phyloP scores from a whole-genome alignment of 2,113 vertebrate genomes.

The Ailurus styani region DNA sequence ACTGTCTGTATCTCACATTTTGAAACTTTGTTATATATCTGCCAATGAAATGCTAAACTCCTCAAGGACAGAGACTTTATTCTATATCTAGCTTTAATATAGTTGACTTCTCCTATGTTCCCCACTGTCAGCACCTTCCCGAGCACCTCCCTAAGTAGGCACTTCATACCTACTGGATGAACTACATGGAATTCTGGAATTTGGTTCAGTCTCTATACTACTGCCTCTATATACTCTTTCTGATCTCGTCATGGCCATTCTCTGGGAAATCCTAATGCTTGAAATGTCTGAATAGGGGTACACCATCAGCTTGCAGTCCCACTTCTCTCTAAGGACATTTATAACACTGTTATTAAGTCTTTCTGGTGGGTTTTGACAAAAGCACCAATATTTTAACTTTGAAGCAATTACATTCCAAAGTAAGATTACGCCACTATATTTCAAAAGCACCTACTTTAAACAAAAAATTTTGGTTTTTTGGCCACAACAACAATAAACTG shows the following conservation, averaged over 20 bases:
- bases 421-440: background rate
- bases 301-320: background rate
- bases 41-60: background rate
- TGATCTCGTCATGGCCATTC: background rate
- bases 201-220: background rate
- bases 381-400: background rate
- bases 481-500: background rate
- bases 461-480: background rate
- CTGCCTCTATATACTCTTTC: background rate
- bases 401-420: background rate
- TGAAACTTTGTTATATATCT: background rate
- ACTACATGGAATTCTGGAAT: background rate
- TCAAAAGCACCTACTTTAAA: background rate
- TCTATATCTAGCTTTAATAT: background rate
- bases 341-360: background rate
- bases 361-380: background rate
- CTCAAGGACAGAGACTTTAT: background rate
- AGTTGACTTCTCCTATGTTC: background rate
- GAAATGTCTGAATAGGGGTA: background rate
- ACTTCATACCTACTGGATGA: background rate
- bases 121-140: background rate
- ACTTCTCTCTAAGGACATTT: background rate
- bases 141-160: background rate
- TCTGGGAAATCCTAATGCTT: background rate
- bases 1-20: rapidly evolving